Base-by-base conservation (phyloP, 2,113 vertebrate genomes). In the Piaya cayana region DNA sequence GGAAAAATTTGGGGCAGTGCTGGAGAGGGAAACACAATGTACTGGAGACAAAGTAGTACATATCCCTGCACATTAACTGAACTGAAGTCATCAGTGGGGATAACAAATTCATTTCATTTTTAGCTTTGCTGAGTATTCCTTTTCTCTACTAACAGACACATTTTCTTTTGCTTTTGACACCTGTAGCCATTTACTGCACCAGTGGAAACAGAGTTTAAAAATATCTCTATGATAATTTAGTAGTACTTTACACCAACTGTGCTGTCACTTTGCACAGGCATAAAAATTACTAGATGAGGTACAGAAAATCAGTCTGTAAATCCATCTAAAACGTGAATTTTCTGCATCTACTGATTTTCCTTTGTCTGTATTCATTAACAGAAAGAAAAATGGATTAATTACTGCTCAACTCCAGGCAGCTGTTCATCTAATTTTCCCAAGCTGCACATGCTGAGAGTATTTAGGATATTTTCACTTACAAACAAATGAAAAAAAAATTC, bases 291-390 rank as follows among this genome's bases (percentile, higher is more conserved):
- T 92, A 67, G 71, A 93, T 90, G 82, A 92, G 82, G 82, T 94
- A 75, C 80, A 86, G 94, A 90, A 96, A 93, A 96, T 94, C 71
- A 88, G 82, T 65, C 94, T 91, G 84, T 63, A 94, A 94, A 93
- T 81, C 82, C 36, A 1, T 97, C 74, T 90, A 96, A 88, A 92
- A 77, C 32, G 18, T 78, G 82, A 55, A n/a, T 20, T 30, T 96
- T 90, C 91, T 90, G 62, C 95, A 65, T 95, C 82, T 81, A 27
- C 95, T 96, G 96, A 93, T 96, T 97, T 96, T 81, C 62, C 80
- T 92, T 97, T 96, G 92, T 97, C 94, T 87, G 4, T 37, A n/a
- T 90, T 92, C 85, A 90, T 96, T 96, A 94, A 81, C 76, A 74
- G 75, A 83, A 52, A 88, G 92, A 19, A 88, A 88, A 95, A 78